Percentiles rank a stretch among this genome's conserved stretches.
These are phyloP conservation scores for Desoria tigrina DNA, from an alignment of 2,888 invertebrate genomes.

Conservation along the genomic window DNA sequence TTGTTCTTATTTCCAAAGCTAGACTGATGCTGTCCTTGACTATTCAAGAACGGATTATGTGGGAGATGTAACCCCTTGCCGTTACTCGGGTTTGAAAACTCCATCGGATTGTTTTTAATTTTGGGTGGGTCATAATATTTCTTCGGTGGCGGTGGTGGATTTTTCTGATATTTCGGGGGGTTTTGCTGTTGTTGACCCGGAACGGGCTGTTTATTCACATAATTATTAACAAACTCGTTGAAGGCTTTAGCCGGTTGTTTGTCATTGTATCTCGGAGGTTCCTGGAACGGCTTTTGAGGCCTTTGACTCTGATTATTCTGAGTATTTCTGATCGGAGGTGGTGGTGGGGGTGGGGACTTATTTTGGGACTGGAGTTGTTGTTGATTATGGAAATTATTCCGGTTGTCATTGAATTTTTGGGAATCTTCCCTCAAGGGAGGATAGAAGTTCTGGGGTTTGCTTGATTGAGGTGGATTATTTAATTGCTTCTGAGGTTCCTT, in stretches of 20 bases:
- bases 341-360: no score
- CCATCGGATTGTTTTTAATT: neutral
- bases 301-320: neutral
- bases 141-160: neutral
- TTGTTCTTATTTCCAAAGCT: no score
- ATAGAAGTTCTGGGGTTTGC: conserved; percentile 8
- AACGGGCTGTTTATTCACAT: conserved; percentile 1
- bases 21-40: no score
- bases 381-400: conserved; percentile 6
- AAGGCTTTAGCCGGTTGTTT: no score
- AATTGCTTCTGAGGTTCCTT: no score
- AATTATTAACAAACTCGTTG: no score
- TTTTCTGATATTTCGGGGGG: conserved; percentile 20
- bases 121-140: conserved; percentile 13
- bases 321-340: no score
- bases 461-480: neutral
- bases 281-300: neutral
- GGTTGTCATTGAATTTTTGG: conserved; percentile 12
- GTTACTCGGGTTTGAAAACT: neutral
- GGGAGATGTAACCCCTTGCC: neutral
- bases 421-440: conserved; percentile 20
- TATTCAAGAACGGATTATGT: conserved; percentile 2
- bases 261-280: no score
- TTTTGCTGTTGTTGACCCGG: neutral
- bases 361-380: no score